Percentiles rank a stretch among this genome's conserved stretches.
phyloP scores from a whole-genome alignment of 2,888 invertebrate genomes.

The Lumbricus terrestris region DNA sequence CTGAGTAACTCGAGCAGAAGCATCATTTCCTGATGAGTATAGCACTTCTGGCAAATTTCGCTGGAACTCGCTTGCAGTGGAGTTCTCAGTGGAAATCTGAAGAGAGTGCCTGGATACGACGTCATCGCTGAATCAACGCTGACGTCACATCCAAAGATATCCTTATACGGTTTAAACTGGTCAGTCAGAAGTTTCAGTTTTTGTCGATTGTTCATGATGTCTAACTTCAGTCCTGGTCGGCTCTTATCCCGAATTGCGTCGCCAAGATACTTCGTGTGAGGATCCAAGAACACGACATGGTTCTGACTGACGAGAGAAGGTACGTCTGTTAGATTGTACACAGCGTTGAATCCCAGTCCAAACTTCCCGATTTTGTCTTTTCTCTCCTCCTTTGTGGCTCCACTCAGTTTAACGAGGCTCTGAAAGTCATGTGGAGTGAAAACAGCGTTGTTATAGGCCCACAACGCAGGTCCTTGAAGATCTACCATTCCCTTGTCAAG shows the following conservation, averaged over 20 bases:
- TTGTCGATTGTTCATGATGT: slow-evolving; percentile 36
- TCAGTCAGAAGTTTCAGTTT: slow-evolving; percentile 39
- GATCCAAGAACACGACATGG: slow-evolving; percentile 51
- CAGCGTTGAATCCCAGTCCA: slow-evolving; percentile 54
- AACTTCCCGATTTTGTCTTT: slow-evolving; percentile 48
- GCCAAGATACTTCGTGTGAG: slow-evolving; percentile 46
- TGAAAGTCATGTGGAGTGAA: slow-evolving; percentile 47
- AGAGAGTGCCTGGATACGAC: slow-evolving; percentile 40
- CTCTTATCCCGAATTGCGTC: slow-evolving; percentile 33
- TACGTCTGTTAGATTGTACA: slow-evolving; percentile 55
- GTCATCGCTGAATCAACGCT: not conserved
- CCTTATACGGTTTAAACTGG: slow-evolving; percentile 47
- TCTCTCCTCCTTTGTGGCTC: slow-evolving; percentile 46
- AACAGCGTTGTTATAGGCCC: slow-evolving; percentile 48
- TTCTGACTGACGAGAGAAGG: slow-evolving; percentile 50
- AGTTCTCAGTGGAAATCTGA: slow-evolving; percentile 42
- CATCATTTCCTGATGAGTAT: slow-evolving; percentile 43
- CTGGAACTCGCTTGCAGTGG: slow-evolving; percentile 35
- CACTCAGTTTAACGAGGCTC: slow-evolving; percentile 46
- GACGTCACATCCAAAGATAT: slow-evolving; percentile 43
- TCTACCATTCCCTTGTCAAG: slow-evolving; percentile 44
- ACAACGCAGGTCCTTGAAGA: slow-evolving; percentile 49
- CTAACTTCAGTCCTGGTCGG: slow-evolving; percentile 43
- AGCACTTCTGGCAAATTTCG: slow-evolving; percentile 44
- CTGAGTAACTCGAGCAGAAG: slow-evolving; percentile 43